A percentile compares a stretch with the other conserved stretches of the same genome.
phyloP scores from a whole-genome alignment of 2,888 invertebrate species.

The Amblyjoppa fuscipennis region DNA sequence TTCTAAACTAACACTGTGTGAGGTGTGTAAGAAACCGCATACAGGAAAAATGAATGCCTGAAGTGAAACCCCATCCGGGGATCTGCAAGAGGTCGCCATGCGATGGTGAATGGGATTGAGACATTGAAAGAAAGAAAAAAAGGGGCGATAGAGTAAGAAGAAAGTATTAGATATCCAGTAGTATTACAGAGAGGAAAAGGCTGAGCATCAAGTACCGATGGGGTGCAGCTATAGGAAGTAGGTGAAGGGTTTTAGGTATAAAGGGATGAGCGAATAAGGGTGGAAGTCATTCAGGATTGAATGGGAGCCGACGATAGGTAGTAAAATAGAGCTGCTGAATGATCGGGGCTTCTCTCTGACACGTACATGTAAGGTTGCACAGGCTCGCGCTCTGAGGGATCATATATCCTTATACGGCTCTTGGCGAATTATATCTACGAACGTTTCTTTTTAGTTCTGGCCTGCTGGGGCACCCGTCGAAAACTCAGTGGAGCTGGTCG shows the following conservation, averaged over 20 bases:
- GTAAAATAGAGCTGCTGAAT: slow-evolving; percentile 29
- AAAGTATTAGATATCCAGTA: slow-evolving; percentile 34
- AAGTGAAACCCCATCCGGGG: not conserved
- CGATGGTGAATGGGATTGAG: slow-evolving; percentile 17
- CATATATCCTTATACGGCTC: slow-evolving; percentile 31
- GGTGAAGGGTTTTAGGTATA: slow-evolving; percentile 21
- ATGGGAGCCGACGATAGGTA: slow-evolving; percentile 43
- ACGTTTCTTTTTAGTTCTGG: slow-evolving; percentile 29
- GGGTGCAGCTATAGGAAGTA: slow-evolving; percentile 13
- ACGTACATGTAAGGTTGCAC: slow-evolving; percentile 22
- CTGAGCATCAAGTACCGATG: slow-evolving; percentile 4
- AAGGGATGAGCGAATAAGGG: slow-evolving; percentile 31
- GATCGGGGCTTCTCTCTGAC: slow-evolving; percentile 46
- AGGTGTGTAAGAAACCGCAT: not conserved
- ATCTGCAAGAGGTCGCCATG: not conserved
- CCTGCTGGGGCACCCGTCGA: slow-evolving; percentile 3
- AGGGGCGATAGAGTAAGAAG: not conserved
- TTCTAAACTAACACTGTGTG: not conserved
- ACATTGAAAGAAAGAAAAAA: slow-evolving; percentile 15
- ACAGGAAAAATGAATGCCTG: not conserved
- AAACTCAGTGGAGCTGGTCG: slow-evolving; percentile 20
- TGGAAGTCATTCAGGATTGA: slow-evolving; percentile 60
- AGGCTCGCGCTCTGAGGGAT: slow-evolving; percentile 31
- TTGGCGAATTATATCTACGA: slow-evolving; percentile 40
- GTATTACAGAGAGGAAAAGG: slow-evolving; percentile 19